phyloP scores from a whole-genome alignment of 2,888 invertebrate species.

The Rhingia rostrata region DNA sequence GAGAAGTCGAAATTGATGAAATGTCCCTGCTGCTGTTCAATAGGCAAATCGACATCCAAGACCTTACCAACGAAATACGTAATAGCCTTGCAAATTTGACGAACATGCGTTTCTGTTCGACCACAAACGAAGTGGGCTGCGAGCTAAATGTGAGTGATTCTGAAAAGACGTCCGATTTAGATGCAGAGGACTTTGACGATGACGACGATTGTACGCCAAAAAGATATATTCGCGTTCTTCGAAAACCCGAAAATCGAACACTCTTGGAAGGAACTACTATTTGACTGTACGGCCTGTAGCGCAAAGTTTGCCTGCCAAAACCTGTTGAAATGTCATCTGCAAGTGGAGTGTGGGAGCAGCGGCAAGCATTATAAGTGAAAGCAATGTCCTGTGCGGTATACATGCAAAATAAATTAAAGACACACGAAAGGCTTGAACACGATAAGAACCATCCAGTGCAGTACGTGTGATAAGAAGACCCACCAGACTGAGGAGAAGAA shows the following conservation, averaged over 20 bases:
- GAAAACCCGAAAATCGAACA: constrained; percentile 79
- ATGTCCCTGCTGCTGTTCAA: constrained; percentile 78
- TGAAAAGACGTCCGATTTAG: constrained; percentile 75
- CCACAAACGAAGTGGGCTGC: constrained; percentile 80
- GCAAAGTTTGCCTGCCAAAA: constrained; percentile 84
- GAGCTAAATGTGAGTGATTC: constrained; percentile 80
- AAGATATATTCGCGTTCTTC: constrained; percentile 78
- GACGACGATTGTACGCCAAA: constrained; percentile 28
- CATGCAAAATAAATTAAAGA: constrained; percentile 80
- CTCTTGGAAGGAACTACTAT: constrained; percentile 83
- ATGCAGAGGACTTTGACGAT: constrained; percentile 43
- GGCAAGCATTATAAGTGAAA: constrained; percentile 79
- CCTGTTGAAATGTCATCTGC: constrained; percentile 84
- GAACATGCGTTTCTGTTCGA: constrained; percentile 79
- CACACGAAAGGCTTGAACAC: constrained; percentile 77
- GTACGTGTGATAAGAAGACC: constrained; percentile 84
- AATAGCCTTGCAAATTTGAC: constrained; percentile 64
- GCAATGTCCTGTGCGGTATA: constrained; percentile 80
- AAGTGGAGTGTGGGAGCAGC: constrained; percentile 80
- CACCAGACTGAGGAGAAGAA: constrained; percentile 78
- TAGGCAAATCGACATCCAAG: constrained; percentile 39
- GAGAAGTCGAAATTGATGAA: constrained; percentile 75
- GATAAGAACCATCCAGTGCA: constrained; percentile 74
- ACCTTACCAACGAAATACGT: constrained; percentile 28
- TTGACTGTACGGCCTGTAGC: constrained; percentile 84